Percentiles rank a stretch among this genome's conserved stretches.
phyloP scores from a whole-genome alignment of 1,140 invertebrate species.

The Arion vulgaris region DNA sequence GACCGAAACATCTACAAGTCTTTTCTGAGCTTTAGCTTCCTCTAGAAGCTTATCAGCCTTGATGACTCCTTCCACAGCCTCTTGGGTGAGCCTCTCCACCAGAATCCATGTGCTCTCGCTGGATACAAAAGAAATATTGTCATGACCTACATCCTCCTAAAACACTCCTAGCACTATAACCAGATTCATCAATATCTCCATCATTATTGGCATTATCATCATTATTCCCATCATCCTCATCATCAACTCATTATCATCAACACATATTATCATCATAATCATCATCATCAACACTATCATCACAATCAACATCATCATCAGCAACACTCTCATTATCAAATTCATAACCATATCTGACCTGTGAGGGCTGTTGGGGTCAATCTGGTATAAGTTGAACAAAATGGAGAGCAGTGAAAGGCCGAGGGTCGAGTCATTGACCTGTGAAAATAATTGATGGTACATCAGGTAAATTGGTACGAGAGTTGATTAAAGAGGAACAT shows the following conservation, averaged over 20 bases:
- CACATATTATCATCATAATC: neutral
- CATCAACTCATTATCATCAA: no score
- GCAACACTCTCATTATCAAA: neutral
- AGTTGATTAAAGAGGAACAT: no score
- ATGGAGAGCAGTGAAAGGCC: constrained; percentile 94
- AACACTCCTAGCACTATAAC: no score
- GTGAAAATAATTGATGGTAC: constrained; percentile 15
- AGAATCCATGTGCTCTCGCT: constrained; percentile 63
- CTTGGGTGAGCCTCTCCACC: constrained; percentile 54
- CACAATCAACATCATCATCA: neutral
- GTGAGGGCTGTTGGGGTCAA: constrained; percentile 81
- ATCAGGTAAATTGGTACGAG: no score
- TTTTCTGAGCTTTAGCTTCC: constrained; percentile 34
- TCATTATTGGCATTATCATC: no score
- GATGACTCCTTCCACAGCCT: constrained; percentile 50
- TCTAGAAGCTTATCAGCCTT: constrained; percentile 40
- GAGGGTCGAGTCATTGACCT: constrained; percentile 93
- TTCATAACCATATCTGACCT: constrained; percentile 45
- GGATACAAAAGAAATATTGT: no score
- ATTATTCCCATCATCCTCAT: no score
- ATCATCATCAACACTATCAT: neutral
- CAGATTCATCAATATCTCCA: no score
- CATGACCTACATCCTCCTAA: no score
- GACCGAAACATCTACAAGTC: constrained; percentile 49
- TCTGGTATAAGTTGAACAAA: constrained; percentile 90